Conservation (phyloP, 2,113 vertebrate genomes). For the Dipodomys merriami region DNA sequence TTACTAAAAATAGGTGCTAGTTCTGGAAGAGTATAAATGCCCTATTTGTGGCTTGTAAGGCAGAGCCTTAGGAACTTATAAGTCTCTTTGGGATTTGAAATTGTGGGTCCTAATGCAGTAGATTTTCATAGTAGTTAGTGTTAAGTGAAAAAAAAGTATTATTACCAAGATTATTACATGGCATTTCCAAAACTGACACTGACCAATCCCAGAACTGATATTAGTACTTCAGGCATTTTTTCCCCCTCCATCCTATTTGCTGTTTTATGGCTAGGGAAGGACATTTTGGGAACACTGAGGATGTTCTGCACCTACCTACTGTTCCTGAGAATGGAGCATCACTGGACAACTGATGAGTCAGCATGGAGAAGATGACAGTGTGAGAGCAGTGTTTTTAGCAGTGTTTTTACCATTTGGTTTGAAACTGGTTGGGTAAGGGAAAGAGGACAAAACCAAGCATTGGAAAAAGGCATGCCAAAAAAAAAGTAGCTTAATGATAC, state of each 20-base stretch:
- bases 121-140: not conserved
- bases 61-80: not conserved
- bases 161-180: not conserved
- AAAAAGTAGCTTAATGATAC: not conserved
- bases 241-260: not conserved
- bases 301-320: not conserved
- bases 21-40: not conserved
- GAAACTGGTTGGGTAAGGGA: not conserved
- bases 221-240: not conserved
- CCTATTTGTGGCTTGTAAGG: not conserved
- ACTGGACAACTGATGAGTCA: not conserved
- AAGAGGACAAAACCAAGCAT: not conserved
- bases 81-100: not conserved
- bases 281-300: slow-evolving; percentile 17
- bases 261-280: not conserved
- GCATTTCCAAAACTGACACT: not conserved
- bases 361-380: not conserved
- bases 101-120: not conserved
- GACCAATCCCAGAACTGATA: not conserved
- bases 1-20: not conserved
- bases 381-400: too few relatives aligned
- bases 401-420: not conserved
- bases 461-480: not conserved
- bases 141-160: not conserved
- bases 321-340: not conserved